Evolutionary conservation across 2,888 invertebrate genomes (phyloP).

Genomic region (Agapostemon virescens): DNA sequence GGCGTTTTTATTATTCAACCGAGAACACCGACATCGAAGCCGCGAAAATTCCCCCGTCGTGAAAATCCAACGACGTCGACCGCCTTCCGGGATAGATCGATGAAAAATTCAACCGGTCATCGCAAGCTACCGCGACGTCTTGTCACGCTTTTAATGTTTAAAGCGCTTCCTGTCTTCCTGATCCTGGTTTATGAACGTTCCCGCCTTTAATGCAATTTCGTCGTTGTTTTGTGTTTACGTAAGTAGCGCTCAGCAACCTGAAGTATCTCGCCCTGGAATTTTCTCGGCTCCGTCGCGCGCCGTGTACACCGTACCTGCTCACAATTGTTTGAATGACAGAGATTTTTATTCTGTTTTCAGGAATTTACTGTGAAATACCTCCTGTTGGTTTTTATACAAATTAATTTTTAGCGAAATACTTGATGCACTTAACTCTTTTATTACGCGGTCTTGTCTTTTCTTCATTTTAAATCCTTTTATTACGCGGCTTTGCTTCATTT

Average conservation of each 20-base stretch:
- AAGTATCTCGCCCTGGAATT: not conserved
- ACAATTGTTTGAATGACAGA: not conserved
- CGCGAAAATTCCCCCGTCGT: conserved; percentile 17
- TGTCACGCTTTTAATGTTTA: conserved; percentile 4
- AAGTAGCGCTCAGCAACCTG: not conserved
- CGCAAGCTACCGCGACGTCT: conserved; percentile 23
- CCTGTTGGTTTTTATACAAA: not conserved
- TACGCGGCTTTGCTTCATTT: no score
- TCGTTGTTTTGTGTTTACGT: not conserved
- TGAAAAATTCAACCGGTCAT: conserved; percentile 54
- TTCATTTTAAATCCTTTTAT: no score
- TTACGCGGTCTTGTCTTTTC: no score
- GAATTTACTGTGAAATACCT: not conserved
- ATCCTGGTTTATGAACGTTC: not conserved
- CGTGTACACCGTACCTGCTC: not conserved
- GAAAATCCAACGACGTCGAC: conserved; percentile 12
- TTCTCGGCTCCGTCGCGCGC: not conserved
- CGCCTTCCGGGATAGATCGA: conserved; percentile 22
- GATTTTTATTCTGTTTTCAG: not conserved
- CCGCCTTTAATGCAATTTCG: not conserved
- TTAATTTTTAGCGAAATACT: not conserved
- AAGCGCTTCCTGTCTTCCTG: not conserved
- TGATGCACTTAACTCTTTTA: no score
- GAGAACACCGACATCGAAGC: conserved; percentile 6
- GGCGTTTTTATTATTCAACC: conserved; percentile 29